Conservation (phyloP, 2,888 invertebrate genomes). For the Conops quadrifasciatus region DNA sequence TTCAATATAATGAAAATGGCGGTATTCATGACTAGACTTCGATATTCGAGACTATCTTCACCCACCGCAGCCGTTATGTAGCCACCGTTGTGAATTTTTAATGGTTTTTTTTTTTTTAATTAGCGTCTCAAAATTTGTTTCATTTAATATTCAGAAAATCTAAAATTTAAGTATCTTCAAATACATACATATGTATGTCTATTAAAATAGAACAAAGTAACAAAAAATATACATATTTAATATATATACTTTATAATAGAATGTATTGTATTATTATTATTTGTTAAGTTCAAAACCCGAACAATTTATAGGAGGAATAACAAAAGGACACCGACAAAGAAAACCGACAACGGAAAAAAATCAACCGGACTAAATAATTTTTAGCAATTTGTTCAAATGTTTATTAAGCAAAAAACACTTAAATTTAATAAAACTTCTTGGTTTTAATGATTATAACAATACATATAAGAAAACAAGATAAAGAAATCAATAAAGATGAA, state of each 20-base stretch:
- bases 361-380: neutral
- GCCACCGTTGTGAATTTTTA: no score
- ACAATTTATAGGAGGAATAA: slow-evolving; percentile 23
- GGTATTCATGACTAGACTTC: no score
- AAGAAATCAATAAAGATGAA: neutral
- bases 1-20: no score
- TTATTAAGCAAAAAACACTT: neutral
- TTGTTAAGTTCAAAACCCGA: slow-evolving; percentile 47
- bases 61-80: no score
- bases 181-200: no score
- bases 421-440: neutral
- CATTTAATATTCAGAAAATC: no score
- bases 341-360: neutral
- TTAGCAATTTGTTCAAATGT: slow-evolving; percentile 17
- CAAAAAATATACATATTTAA: no score
- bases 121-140: no score
- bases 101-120: no score
- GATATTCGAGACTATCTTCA: no score
- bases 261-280: slow-evolving; percentile 43
- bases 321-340: neutral
- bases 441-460: neutral
- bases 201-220: neutral
- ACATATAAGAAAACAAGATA: neutral
- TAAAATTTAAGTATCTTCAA: no score
- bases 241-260: slow-evolving; percentile 36